Evolutionary conservation across 1,140 invertebrate genomes (phyloP), one percentile per base, ranked within the genome.

Genomic region (Eufriesea mexicana): DNA sequence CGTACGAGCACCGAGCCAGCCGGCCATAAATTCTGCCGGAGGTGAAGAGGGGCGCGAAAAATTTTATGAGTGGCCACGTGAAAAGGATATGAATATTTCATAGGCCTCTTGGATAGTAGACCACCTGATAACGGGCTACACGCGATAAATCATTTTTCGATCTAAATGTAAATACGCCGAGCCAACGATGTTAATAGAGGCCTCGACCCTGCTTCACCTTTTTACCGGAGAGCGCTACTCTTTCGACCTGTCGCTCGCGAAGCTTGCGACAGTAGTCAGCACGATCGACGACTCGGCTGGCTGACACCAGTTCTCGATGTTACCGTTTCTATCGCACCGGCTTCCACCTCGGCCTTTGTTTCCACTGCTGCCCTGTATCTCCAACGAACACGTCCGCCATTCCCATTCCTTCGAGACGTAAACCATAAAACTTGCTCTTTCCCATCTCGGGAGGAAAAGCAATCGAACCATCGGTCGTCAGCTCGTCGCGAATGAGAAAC

Each of bases 61-160:
- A 80, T 80, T 80, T 74, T 80, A 80, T 54, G 79, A 80, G 70
- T 64, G 79, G 79, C 79, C 79, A 80, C 47, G 79, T 61, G 79
- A 80, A 73, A 80, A 74, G 59, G 70, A 74, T 80, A 74, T 80
- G 79, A 80, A 80, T 80, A 80, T 80, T 80, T 80, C 79, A 80
- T 80, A 42, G 79, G 49, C 23, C 70, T 73, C 59, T 74, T 80
- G 79, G 70, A 64, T 73, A 80, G 70, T 80, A 51, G 79, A 51
- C 35, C 47, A 66, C 47, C 70, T 80, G 79, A 80, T 80, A 80
- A 74, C 70, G 59, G 28, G 59, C 18, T 74, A 74, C 59, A 51
- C 70, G 68, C 67, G 79, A 80, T 80, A 80, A 80, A 80, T 80
- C 79, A 80, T 80, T 80, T 80, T 80, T 80, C 79, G 79, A 80